Conservation (phyloP, 2,888 invertebrate species). For the Drosophila prolongata region DNA sequence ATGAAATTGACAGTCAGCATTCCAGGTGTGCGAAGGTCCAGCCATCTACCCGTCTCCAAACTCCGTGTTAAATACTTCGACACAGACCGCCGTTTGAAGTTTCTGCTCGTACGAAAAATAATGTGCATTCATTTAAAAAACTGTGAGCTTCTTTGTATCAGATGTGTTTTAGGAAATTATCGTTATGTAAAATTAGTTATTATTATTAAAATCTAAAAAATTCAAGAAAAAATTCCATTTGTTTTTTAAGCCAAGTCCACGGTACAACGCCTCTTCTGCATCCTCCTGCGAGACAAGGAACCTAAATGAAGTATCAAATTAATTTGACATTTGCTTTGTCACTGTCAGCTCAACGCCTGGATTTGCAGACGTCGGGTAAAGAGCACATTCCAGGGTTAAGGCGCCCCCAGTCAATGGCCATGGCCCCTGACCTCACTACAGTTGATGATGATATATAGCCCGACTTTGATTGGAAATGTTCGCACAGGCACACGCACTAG, state of each 20-base stretch:
- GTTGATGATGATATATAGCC: slow-evolving; percentile 57
- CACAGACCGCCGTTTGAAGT: slow-evolving; percentile 60
- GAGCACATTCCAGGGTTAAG: slow-evolving; percentile 16
- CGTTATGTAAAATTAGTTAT: no score
- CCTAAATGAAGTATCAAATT: slow-evolving; percentile 73
- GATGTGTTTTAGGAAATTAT: no score
- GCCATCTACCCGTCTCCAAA: slow-evolving; percentile 15
- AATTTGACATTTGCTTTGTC: slow-evolving; percentile 80
- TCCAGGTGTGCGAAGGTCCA: slow-evolving; percentile 55
- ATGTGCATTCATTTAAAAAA: no score
- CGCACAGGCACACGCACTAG: slow-evolving; percentile 10
- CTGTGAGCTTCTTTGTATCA: no score
- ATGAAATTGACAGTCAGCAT: slow-evolving; percentile 79
- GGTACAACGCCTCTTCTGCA: not conserved
- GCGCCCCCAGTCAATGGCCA: slow-evolving; percentile 27
- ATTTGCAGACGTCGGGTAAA: slow-evolving; percentile 17
- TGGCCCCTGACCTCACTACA: slow-evolving; percentile 30
- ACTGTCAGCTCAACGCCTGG: slow-evolving; percentile 57
- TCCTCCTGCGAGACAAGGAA: slow-evolving; percentile 22
- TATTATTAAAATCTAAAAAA: no score
- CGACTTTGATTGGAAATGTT: slow-evolving; percentile 49
- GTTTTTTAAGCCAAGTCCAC: not conserved
- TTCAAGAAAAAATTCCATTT: no score
- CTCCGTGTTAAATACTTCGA: slow-evolving; percentile 40
- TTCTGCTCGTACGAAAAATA: slow-evolving; percentile 29